Base-by-base conservation (phyloP, 2,888 invertebrate genomes). In the Lasioglossum lativentre region DNA sequence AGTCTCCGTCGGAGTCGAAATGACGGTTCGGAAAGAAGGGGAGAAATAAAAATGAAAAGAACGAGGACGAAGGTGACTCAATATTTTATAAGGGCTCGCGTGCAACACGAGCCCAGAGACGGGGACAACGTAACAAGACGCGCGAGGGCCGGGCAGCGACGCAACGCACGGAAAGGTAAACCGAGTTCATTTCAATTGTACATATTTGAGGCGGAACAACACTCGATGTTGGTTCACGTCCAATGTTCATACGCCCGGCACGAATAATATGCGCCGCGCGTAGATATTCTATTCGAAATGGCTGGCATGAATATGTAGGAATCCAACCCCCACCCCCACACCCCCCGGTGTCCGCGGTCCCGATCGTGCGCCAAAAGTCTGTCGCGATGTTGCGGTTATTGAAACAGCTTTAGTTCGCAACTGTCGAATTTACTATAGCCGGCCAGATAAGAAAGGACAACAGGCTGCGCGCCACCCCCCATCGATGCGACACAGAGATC, bases 291-390 rank as follows among this genome's bases (percentile, higher is more conserved):
- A 86, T 89, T 85, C 79, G 83, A 78, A 86, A 83, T 81, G 72
- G 80, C 78, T 78, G 81, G 68, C 80, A 88, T 88, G 88, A 88
- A 88, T 88, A 88, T 88, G 88, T 80, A 88, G 72, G 78, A 72
- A 72, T 72, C 63, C 40, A n/a, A 0, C 40, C 63, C 45, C 23
- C 71, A 3, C 1, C 34, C 34, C 34, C 34, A n/a, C n/a, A n/a
- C n/a, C n/a, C n/a, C n/a, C n/a, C n/a, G n/a, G 70, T 63, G 74
- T 66, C 80, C 79, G 56, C 56, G 27, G 45, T 27, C 75, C 66
- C 83, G 75, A 80, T 82, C 80, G 82, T 78, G 83, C 68, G 83
- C 68, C 87, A 80, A 86, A 87, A 84, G 87, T 80, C 72, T 47
- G 63, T 27, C 73, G 52, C 27, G 40, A 73, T 56, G 73, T 75